phyloP scores from a whole-genome alignment of 2,888 invertebrate genomes.

The Euspilapteryx auroguttella region DNA sequence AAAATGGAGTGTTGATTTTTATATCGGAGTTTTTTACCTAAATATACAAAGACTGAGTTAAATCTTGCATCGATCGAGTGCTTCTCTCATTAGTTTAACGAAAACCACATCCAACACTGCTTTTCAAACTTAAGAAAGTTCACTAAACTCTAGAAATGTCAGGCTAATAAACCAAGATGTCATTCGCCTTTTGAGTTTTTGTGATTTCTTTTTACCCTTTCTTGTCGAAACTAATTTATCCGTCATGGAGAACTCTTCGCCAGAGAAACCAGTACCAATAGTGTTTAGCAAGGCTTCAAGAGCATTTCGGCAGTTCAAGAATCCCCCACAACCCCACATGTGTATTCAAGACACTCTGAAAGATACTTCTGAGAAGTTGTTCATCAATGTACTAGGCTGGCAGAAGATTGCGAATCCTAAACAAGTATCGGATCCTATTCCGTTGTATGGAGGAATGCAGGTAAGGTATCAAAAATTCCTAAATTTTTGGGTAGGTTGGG shows the following conservation, averaged over 20 bases:
- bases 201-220: not conserved
- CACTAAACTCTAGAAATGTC: constrained; percentile 39
- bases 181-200: not conserved
- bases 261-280: constrained; percentile 46
- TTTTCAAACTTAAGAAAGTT: too few relatives aligned
- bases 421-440: constrained; percentile 67
- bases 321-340: constrained; percentile 77
- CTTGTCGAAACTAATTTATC: too few relatives aligned
- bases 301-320: constrained; percentile 69
- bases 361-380: constrained; percentile 59
- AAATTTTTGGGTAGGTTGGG: too few relatives aligned
- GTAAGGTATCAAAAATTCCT: too few relatives aligned
- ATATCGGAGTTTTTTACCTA: too few relatives aligned
- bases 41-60: too few relatives aligned
- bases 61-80: too few relatives aligned
- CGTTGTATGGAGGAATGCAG: constrained; percentile 74
- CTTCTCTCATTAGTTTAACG: too few relatives aligned
- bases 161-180: constrained; percentile 8
- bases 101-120: too few relatives aligned
- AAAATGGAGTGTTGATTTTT: too few relatives aligned
- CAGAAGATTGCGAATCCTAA: constrained; percentile 70
- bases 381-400: constrained; percentile 74
- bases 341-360: constrained; percentile 68
- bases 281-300: constrained; percentile 62
- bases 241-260: constrained; percentile 48